Conservation (phyloP, 2,113 vertebrate genomes). For the Corythornis madagascariensis region DNA sequence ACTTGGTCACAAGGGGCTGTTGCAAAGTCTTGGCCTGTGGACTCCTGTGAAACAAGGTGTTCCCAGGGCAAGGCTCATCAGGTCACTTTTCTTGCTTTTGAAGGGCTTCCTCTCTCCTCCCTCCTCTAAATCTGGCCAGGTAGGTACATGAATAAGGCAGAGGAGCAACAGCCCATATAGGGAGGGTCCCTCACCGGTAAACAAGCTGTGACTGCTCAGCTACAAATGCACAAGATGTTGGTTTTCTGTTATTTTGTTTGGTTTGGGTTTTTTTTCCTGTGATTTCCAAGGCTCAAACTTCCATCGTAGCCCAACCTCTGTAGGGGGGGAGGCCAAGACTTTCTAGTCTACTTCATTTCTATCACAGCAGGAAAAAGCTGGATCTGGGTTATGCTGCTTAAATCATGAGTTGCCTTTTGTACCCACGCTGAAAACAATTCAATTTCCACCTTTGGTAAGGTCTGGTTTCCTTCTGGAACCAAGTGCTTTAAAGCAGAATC, state of each 20-base stretch:
- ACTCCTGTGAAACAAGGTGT: neutral
- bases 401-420: neutral
- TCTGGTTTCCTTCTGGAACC: neutral
- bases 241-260: neutral
- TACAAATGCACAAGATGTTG: neutral
- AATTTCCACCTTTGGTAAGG: neutral
- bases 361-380: neutral
- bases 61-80: neutral
- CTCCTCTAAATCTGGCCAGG: neutral
- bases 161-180: neutral
- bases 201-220: neutral
- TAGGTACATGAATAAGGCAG: neutral
- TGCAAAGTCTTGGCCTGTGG: neutral
- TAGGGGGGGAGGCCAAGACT: neutral
- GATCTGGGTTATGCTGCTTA: neutral
- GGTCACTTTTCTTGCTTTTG: neutral
- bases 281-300: neutral
- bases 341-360: neutral
- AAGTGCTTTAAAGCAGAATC: conserved; percentile 32
- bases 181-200: neutral
- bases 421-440: neutral
- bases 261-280: neutral
- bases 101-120: neutral
- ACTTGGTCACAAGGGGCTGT: neutral
- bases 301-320: neutral